Percentiles rank a stretch among this genome's conserved stretches.
These are phyloP conservation scores for Micoletzkya japonica DNA, from an alignment of 2,888 invertebrate species.

Conservation along the genomic window DNA sequence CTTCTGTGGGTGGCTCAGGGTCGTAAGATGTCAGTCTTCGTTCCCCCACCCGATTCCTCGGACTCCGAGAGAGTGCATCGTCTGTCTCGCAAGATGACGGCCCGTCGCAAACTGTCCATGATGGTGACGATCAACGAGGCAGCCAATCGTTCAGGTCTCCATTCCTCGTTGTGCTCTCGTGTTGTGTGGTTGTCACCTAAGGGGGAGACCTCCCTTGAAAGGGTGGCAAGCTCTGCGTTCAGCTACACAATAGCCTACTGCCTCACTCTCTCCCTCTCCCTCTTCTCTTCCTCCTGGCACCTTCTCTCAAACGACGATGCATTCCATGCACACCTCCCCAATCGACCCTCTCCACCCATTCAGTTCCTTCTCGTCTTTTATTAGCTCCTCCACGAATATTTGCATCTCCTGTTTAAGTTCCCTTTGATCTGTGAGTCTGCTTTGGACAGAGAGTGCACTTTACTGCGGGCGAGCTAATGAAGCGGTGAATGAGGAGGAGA, in stretches of 20 bases:
- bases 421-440: too few species aligned
- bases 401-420: too few species aligned
- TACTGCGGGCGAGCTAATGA: too few species aligned
- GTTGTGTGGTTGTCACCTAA: too few species aligned
- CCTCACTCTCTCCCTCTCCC: background rate
- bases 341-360: slow-evolving; percentile 5
- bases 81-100: slow-evolving; percentile 24
- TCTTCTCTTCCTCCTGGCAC: slow-evolving; percentile 5
- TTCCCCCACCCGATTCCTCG: slow-evolving; percentile 3
- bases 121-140: slow-evolving; percentile 27
- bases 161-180: too few species aligned
- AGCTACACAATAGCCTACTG: background rate
- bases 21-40: slow-evolving; percentile 24
- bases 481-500: background rate
- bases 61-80: background rate
- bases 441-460: too few species aligned
- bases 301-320: background rate
- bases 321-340: slow-evolving; percentile 6
- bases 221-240: background rate
- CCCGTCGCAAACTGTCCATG: slow-evolving; percentile 26
- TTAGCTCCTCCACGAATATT: too few species aligned
- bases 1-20: slow-evolving; percentile 26
- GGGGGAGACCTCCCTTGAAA: background rate
- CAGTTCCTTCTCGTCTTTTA: too few species aligned
- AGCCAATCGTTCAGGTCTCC: background rate